A percentile compares a stretch with the other conserved stretches of the same genome.
Conservation (phyloP, 1,140 invertebrate species). For the Sipha flava region DNA sequence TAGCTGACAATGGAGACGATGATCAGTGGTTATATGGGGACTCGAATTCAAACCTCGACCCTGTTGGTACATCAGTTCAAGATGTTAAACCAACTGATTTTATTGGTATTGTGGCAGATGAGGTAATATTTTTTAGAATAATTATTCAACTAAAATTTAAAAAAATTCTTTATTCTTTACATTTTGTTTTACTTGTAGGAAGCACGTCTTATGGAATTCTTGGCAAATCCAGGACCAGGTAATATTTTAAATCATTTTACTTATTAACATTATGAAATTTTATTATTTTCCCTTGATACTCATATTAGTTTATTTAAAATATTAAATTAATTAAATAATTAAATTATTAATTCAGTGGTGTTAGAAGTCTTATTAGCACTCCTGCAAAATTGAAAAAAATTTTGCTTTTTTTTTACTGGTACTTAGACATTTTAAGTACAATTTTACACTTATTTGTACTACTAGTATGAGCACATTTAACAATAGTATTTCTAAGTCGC, state of each 20-base stretch:
- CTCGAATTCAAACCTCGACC: slow-evolving; percentile 40
- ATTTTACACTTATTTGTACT: too few relatives aligned
- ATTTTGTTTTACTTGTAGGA: slow-evolving; percentile 5
- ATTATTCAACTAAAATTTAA: not conserved
- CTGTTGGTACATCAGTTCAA: not conserved
- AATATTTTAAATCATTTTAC: not conserved
- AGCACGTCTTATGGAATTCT: slow-evolving; percentile 21
- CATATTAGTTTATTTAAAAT: too few relatives aligned
- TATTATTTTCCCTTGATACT: too few relatives aligned
- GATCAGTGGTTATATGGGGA: slow-evolving; percentile 69
- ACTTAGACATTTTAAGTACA: too few relatives aligned
- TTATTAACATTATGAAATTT: too few relatives aligned
- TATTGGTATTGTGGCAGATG: not conserved
- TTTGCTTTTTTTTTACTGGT: too few relatives aligned
- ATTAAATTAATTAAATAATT: too few relatives aligned
- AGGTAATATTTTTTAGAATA: not conserved
- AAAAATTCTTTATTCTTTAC: not conserved
- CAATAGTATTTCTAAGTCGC: too few relatives aligned
- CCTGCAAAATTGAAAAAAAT: not conserved
- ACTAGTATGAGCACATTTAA: too few relatives aligned
- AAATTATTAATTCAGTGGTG: too few relatives aligned
- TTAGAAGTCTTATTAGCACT: too few relatives aligned
- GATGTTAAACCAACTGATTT: not conserved
- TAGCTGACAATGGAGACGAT: slow-evolving; percentile 58
- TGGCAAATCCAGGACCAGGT: slow-evolving; percentile 24